Base-by-base conservation (phyloP, 1,140 invertebrate genomes). In the Drosophila oshimai region DNA sequence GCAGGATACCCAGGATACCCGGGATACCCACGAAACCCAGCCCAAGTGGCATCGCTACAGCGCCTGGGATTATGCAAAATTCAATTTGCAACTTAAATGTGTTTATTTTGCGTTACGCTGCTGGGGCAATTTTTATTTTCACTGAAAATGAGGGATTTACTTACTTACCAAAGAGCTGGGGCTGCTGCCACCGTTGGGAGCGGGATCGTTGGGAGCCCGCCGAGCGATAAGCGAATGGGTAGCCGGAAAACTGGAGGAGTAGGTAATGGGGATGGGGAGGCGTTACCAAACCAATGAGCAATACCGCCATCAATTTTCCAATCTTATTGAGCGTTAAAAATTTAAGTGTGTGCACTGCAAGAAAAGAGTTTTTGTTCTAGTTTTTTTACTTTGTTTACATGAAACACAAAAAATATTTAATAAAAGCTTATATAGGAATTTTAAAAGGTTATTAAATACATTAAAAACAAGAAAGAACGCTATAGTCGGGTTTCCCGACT, bases 81-180 rank as follows among this genome's bases (percentile, higher is more conserved):
- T 89, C 88, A 89, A 89, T 89, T 89, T 89, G 83, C 88, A 89
- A 89, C 78, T 89, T 89, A 84, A 89, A 89, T 89, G 88, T 89
- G 88, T 89, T 89, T 89, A 89, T 89, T 89, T 88, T 89, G 83
- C 78, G 81, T 89, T 89, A 87, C 81, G 81, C 75, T 67, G 62
- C 62, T 87, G 81, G 79, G 81, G 81, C 83, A 87, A 89, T 87
- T 87, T 87, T 88, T 87, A 86, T 86, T 87, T 86, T 87, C 81
- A 80, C 76, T 86, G 81, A 87, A 86, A 86, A 86, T 86, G 80
- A 86, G 80, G 81, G 80, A 86, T 80, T 86, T 86, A 86, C 80
- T 64, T 53, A 61, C 69, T 55, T 69, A 46, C 50, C 58, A 49
- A 75, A 62, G 49, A 41, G 24, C 17, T 22, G 51, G 24, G 33